A percentile compares a stretch with the other conserved stretches of the same genome.
phyloP scores from a whole-genome alignment of 2,888 invertebrate genomes.

The Diploptera punctata region DNA sequence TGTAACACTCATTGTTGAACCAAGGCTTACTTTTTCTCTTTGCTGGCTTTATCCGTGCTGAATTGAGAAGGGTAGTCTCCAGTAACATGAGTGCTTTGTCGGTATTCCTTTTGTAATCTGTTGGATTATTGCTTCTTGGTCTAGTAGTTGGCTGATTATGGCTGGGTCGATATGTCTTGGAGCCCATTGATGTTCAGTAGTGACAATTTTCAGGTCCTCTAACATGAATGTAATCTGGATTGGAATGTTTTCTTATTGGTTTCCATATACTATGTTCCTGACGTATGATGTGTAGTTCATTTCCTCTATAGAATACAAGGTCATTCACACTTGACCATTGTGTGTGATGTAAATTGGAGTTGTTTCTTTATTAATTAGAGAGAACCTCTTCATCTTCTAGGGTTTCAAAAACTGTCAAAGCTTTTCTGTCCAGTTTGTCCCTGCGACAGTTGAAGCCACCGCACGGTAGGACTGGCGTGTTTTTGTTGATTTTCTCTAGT shows the following conservation, averaged over 20 bases:
- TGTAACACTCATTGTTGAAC: not conserved
- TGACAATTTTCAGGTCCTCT: not conserved
- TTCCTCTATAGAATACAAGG: not conserved
- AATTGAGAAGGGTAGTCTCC: not conserved
- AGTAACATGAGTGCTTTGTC: not conserved
- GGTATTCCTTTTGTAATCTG: not conserved
- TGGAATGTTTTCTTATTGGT: not conserved
- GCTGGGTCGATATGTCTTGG: not conserved
- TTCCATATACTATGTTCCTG: not conserved
- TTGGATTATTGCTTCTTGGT: not conserved
- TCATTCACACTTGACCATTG: not conserved
- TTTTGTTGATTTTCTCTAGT: too few relatives aligned
- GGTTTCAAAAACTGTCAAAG: too few relatives aligned
- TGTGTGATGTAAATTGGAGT: not conserved
- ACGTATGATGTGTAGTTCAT: not conserved
- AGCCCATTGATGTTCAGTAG: not conserved
- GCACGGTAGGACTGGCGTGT: too few relatives aligned
- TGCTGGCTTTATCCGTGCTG: not conserved
- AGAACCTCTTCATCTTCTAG: not conserved
- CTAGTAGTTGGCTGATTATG: not conserved
- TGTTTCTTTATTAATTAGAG: not conserved
- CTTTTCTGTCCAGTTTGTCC: too few relatives aligned
- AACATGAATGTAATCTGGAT: not conserved
- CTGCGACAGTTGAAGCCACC: too few relatives aligned
- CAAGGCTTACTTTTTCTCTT: not conserved